Conservation (phyloP, 2,888 invertebrate genomes). For the Sinhomidia bicolor region DNA sequence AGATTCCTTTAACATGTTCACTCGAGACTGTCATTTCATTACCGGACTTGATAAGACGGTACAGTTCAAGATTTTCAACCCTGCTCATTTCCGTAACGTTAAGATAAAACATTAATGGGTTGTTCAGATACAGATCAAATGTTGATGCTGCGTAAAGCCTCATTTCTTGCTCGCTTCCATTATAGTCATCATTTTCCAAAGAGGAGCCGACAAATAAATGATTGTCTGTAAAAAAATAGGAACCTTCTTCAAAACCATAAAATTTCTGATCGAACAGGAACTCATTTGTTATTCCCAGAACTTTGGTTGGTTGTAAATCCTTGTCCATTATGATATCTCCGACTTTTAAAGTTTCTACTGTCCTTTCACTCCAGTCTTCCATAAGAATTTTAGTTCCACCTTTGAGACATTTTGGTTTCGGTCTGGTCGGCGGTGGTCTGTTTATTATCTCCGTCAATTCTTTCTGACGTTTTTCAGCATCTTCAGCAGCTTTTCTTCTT, state of each 20-base stretch:
- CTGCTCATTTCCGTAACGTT: conserved; percentile 3
- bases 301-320: conserved; percentile 46
- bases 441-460: neutral
- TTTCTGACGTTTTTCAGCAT: too few relatives aligned
- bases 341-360: conserved; percentile 57
- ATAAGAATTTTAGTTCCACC: conserved; percentile 64
- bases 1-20: neutral
- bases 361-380: conserved; percentile 46
- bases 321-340: conserved; percentile 73
- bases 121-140: neutral
- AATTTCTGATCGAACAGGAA: conserved; percentile 47
- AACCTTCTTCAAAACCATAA: conserved; percentile 61
- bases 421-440: neutral
- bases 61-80: neutral
- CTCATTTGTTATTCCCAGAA: conserved; percentile 52
- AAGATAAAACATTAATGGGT: conserved; percentile 68
- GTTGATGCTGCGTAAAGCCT: conserved; percentile 31
- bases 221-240: conserved; percentile 62
- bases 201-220: conserved; percentile 67
- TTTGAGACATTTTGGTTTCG: conserved; percentile 67
- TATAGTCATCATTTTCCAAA: neutral
- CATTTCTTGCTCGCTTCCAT: neutral
- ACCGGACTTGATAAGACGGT: neutral
- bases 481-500: too few relatives aligned
- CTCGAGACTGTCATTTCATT: conserved; percentile 88